A percentile compares a stretch with the other conserved stretches of the same genome.
These are phyloP conservation scores for Procavia capensis DNA, from an alignment of 2,113 vertebrate species.

Conservation along the genomic window DNA sequence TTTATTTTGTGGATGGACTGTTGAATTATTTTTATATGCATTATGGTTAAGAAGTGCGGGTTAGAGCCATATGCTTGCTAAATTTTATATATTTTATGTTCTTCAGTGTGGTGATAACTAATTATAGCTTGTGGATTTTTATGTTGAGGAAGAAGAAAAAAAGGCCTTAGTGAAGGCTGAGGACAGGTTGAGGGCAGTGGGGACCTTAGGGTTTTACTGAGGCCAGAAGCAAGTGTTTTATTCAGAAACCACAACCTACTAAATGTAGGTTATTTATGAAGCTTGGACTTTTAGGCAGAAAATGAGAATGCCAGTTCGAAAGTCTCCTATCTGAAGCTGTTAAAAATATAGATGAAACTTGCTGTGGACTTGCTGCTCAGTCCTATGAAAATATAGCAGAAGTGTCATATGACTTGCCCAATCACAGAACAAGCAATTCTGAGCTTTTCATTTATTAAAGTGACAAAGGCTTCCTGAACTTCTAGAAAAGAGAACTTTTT, in stretches of 20 bases:
- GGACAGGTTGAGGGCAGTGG: accelerated
- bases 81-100: background rate
- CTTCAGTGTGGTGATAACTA: background rate
- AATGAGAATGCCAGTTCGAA: accelerated
- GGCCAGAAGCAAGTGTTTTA: background rate
- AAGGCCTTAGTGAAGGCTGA: background rate
- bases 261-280: accelerated
- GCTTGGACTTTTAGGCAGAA: background rate
- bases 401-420: accelerated
- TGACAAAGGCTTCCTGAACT: background rate
- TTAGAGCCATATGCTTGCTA: accelerated
- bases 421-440: background rate
- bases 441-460: background rate
- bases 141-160: background rate
- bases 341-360: background rate
- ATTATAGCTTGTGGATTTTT: conserved; percentile 12
- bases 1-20: background rate
- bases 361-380: accelerated
- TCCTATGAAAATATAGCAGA: accelerated
- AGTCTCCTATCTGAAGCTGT: background rate
- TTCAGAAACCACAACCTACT: background rate
- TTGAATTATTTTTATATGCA: too few relatives aligned
- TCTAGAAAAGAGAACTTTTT: background rate
- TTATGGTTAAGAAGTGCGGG: background rate
- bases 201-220: background rate